Base-by-base conservation (phyloP, 2,797 vertebrate genomes). In the Chrosomus eos region DNA sequence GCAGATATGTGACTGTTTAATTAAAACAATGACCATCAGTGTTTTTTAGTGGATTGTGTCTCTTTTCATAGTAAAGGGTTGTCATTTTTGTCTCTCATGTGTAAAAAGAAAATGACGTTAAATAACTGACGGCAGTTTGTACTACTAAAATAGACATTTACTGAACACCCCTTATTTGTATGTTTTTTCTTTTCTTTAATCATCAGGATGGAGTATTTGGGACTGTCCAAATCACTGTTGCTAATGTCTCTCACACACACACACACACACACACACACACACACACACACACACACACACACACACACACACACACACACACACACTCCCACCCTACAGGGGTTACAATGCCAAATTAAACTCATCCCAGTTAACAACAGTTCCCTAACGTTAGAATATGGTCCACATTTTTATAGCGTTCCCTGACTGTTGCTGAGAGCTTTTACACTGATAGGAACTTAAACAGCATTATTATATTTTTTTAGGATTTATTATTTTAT, bases 11-110 rank as follows among this genome's bases (percentile, higher is more conserved):
- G 31, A 71, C 53, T 62, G 60, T 76, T 75, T 74, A 26, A 88
- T 81, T 84, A 87, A 88, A 88, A 82, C 40, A 33, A 14, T 64
- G 33, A 68, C 76, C 36, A 31, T 9, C 33, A 53, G 16, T 38
- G 7, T 62, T 68, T 51, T 64, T 10, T 58, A 36, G 8, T 81
- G 5, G 26, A 62, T 8, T 33, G 31, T 7, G 13, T 70, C 8
- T 4, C 4, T 74, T 51, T 66, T 78, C 11, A 60, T 21, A 7
- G 0, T 21, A 53, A 33, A 74, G 72, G 9, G 45, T 13, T 74
- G 48, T 0, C 3, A 1, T 53, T 53, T 48, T 5, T 13, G 18
- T 14, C 5, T 0, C 4, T 31, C 1, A 7, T 2, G 4, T 36
- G 3, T n/a, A 33, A 33, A 33, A 11, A n/a, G n/a, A 10, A 58